Conservation (phyloP, 2,888 invertebrate genomes). For the Trissolcus japonicus region DNA sequence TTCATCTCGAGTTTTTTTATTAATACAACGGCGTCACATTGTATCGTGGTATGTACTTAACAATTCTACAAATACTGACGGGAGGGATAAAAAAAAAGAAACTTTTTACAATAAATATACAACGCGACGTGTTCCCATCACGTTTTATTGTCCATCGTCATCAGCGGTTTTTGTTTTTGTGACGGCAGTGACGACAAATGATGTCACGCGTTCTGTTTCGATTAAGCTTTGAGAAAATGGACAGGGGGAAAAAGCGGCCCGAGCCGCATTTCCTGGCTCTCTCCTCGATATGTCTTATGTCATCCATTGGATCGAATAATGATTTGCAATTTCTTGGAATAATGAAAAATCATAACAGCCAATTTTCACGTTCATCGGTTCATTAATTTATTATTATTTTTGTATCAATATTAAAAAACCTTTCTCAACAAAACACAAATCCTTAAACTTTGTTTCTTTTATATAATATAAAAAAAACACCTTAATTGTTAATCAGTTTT, state of each 20-base stretch:
- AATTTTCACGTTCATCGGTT: too few relatives aligned
- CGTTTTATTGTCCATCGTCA: constrained; percentile 44
- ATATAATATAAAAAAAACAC: constrained; percentile 15
- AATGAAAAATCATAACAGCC: too few relatives aligned
- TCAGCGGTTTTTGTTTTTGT: constrained; percentile 31
- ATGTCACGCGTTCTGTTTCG: constrained; percentile 33
- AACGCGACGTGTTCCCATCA: constrained; percentile 26
- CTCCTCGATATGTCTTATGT: constrained; percentile 21
- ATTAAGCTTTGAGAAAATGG: constrained; percentile 41
- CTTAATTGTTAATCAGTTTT: constrained; percentile 6
- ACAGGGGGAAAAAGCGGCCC: background rate
- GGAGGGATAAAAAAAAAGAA: constrained; percentile 9
- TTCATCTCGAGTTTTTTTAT: constrained; percentile 9
- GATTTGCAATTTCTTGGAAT: background rate
- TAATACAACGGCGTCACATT: constrained; percentile 8
- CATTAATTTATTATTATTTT: background rate
- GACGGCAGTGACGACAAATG: constrained; percentile 46
- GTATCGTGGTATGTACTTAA: constrained; percentile 29
- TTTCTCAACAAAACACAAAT: constrained; percentile 3
- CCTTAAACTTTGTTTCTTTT: constrained; percentile 16
- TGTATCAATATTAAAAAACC: background rate
- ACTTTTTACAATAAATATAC: constrained; percentile 41
- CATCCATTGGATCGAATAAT: constrained; percentile 25
- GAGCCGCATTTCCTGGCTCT: constrained; percentile 10
- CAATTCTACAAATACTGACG: constrained; percentile 48